These are phyloP conservation scores for Todus mexicanus DNA, from an alignment of 2,797 vertebrate genomes.

Conservation along the genomic window DNA sequence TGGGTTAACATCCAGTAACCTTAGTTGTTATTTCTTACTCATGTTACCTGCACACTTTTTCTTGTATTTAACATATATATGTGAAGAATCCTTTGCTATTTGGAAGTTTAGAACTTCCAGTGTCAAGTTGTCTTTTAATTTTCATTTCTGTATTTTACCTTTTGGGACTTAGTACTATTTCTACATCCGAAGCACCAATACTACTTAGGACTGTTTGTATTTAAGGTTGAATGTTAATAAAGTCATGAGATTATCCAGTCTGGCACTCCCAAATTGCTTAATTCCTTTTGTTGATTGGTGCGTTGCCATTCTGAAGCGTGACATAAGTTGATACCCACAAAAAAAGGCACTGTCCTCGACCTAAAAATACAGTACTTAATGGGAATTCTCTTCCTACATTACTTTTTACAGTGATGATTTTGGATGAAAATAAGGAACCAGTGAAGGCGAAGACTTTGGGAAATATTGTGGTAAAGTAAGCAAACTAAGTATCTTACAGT, in stretches of 20 bases:
- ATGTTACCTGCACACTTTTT: not conserved
- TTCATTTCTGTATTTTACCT: not conserved
- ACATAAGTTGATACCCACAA: not conserved
- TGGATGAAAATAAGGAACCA: slow-evolving; percentile 84
- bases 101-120: not conserved
- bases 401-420: slow-evolving; percentile 83
- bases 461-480: slow-evolving; percentile 97
- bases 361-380: not conserved
- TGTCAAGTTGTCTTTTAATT: not conserved
- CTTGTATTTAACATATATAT: not conserved
- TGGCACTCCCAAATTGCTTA: not conserved
- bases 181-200: not conserved
- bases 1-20: not conserved
- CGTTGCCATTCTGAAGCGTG: not conserved
- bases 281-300: not conserved
- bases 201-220: not conserved
- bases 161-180: not conserved
- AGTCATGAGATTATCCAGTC: not conserved
- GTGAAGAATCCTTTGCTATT: not conserved
- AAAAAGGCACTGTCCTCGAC: not conserved
- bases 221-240: not conserved
- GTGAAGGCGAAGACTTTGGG: slow-evolving; percentile 85
- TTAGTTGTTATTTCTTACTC: not conserved
- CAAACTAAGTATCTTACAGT: not conserved
- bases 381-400: not conserved